Evolutionary conservation across 2,113 vertebrate genomes (phyloP).

Genomic region (Castor canadensis): DNA sequence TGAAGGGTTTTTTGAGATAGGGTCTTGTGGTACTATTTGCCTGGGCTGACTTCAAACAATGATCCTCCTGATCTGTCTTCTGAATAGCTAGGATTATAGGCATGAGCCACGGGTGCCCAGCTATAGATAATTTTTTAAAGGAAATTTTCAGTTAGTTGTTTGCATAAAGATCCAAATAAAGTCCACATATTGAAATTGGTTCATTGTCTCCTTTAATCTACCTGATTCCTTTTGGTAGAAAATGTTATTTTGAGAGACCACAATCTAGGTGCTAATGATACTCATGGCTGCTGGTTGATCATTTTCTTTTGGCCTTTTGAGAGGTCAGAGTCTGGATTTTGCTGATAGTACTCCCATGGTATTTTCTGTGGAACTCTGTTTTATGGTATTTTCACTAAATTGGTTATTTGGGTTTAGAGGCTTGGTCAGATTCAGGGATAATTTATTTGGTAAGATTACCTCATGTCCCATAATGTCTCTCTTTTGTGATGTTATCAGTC

Average conservation of each 20-base stretch:
- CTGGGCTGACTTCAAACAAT: too few relatives aligned
- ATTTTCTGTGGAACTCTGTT: neutral
- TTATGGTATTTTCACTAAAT: neutral
- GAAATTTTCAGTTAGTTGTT: neutral
- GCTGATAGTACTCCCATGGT: neutral
- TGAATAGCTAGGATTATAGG: too few relatives aligned
- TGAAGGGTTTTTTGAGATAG: too few relatives aligned
- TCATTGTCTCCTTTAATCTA: neutral
- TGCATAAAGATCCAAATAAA: neutral
- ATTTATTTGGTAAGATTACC: slow-evolving; percentile 41
- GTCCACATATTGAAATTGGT: neutral
- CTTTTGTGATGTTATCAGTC: neutral
- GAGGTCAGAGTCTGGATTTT: neutral
- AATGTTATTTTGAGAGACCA: neutral
- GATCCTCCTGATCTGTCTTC: too few relatives aligned
- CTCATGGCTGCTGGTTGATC: neutral
- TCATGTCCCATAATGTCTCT: neutral
- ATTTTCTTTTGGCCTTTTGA: neutral
- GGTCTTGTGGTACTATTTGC: too few relatives aligned
- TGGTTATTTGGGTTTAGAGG: slow-evolving; percentile 26
- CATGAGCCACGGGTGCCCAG: too few relatives aligned
- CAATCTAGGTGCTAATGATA: neutral
- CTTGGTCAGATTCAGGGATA: slow-evolving; percentile 24
- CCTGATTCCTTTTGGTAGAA: neutral
- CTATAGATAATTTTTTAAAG: neutral